Base-by-base conservation (phyloP, 2,888 invertebrate species). In the Petrolisthes cinctipes region DNA sequence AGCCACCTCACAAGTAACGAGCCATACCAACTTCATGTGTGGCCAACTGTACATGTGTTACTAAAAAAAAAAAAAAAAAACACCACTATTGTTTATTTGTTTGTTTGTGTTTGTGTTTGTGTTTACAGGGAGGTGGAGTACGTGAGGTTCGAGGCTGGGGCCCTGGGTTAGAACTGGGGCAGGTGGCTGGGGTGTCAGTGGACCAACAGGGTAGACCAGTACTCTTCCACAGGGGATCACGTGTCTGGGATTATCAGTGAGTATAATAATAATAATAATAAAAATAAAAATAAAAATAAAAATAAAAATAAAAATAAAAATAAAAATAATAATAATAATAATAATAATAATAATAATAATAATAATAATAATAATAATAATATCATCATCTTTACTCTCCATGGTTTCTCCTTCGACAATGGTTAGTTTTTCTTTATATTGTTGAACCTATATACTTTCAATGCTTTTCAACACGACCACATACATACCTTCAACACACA, bases 161-260 rank as follows among this genome's bases (percentile, higher is more conserved):
- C 0, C 81, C 84, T 4, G 83, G 76, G 5, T n/a, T 89, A 23
- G 37, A 57, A 91, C 94, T 97, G 61, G 97, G 98, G 5, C 97
- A 98, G 93, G 95, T 98, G 89, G 95, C 96, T 57, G 97, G 96
- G 9, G 95, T 98, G n/a, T 95, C 97, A 11, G 95, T 97, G 68
- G 96, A 97, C 93, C 95, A 95, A 5, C 94, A 95, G 83, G 96
- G 96, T 37, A 95, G 96, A 92, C 95, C 97, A 4, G 95, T 97
- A 83, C 95, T 98, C 90, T 97, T 98, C 92, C 98, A 98, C 92
- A 94, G 98, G 91, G 97, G 95, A 71, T 95, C 95, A 91, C 93
- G 96, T 91, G 94, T 95, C 90, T 98, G 97, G 97, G 95, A 96
- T 56, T 85, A 85, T 56, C 78, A 75, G 90, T 90, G 56, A 87